Conservation (phyloP, 2,113 vertebrate genomes). For the Bombycilla garrulus region DNA sequence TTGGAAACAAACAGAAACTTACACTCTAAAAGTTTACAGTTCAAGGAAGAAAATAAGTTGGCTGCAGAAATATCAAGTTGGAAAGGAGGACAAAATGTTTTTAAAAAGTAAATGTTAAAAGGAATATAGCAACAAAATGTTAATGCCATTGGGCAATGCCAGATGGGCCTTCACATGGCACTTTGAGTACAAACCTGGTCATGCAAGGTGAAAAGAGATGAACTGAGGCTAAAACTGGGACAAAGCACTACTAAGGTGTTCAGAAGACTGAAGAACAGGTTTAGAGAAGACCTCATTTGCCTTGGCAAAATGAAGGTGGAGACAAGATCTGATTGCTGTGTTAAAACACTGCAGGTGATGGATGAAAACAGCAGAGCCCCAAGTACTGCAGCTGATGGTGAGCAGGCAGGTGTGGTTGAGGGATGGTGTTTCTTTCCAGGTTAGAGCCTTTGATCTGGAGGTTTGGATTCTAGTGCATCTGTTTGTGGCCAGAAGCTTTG, state of each 20-base stretch:
- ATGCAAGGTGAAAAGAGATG: neutral
- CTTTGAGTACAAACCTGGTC: neutral
- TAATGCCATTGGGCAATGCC: neutral
- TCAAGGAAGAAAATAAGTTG: neutral
- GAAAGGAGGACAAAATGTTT: rapidly evolving
- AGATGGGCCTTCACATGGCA: neutral
- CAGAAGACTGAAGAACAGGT: neutral
- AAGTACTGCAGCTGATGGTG: neutral
- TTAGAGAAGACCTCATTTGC: neutral
- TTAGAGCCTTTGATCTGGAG: neutral
- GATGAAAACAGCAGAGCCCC: neutral
- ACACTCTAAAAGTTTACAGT: neutral
- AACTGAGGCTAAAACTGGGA: neutral
- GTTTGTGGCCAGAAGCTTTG: neutral
- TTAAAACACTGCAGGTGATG: neutral
- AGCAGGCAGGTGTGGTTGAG: neutral
- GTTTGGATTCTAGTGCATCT: neutral
- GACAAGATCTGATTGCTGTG: neutral
- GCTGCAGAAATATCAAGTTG: neutral
- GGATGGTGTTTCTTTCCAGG: neutral
- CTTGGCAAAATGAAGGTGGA: neutral
- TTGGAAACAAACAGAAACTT: neutral
- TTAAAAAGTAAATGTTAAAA: neutral
- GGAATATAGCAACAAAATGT: neutral
- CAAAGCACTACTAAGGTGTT: neutral